Evolutionary conservation across 2,113 vertebrate species (phyloP).

Genomic region (Percina caprodes): DNA sequence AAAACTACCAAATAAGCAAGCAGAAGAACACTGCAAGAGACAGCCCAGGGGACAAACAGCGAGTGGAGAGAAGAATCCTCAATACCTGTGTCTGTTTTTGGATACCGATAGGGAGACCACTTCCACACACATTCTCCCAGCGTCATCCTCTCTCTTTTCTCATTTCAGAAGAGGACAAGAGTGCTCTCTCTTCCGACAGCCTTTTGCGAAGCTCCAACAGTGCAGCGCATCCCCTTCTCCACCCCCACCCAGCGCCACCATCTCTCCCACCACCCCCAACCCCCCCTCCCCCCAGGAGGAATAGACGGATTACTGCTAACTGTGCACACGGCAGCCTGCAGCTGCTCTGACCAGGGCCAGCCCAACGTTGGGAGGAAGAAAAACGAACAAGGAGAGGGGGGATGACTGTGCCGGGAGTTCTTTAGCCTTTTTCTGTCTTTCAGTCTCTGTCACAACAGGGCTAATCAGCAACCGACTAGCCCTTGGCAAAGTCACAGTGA

Average conservation of each 20-base stretch:
- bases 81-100: constrained; percentile 67
- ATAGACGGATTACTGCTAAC: constrained; percentile 90
- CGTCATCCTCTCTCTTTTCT: constrained; percentile 63
- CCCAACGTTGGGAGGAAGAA: constrained; percentile 82
- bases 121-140: constrained; percentile 63
- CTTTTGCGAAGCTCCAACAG: constrained; percentile 80
- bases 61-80: constrained; percentile 69
- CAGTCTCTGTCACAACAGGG: constrained; percentile 83
- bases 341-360: constrained; percentile 87
- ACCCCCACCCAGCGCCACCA: constrained; percentile 71
- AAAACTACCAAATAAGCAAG: constrained; percentile 71
- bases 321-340: constrained; percentile 87
- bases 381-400: constrained; percentile 73
- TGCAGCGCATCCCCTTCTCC: constrained; percentile 77
- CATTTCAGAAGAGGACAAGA: constrained; percentile 77
- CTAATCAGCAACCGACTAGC: constrained; percentile 82
- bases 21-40: constrained; percentile 77
- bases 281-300: constrained; percentile 80
- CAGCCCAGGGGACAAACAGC: constrained; percentile 56
- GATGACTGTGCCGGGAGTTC: constrained; percentile 85
- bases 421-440: constrained; percentile 83
- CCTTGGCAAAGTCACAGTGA: constrained; percentile 84
- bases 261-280: constrained; percentile 73
- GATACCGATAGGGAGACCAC: constrained; percentile 72
- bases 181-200: constrained; percentile 68